Percentiles rank a stretch among this genome's conserved stretches.
These are phyloP conservation scores for Fratercula arctica DNA, from an alignment of 2,797 vertebrate genomes.

Conservation along the genomic window DNA sequence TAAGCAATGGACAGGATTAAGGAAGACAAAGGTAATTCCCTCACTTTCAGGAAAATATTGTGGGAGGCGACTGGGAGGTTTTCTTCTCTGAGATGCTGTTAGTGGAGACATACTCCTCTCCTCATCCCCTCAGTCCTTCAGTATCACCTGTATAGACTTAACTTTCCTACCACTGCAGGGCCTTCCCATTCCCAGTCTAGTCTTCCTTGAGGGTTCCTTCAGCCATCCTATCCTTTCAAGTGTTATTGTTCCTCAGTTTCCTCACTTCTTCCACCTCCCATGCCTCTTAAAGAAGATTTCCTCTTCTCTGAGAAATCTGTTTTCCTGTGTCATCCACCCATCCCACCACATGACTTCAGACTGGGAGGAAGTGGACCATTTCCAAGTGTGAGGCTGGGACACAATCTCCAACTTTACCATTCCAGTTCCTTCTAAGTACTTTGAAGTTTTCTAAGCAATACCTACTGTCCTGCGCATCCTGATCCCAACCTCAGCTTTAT, in stretches of 20 bases:
- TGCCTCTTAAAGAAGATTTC: neutral
- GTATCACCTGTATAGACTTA: neutral
- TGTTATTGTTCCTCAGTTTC: neutral
- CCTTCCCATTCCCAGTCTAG: neutral
- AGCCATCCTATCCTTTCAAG: neutral
- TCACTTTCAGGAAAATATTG: neutral
- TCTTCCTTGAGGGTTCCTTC: neutral
- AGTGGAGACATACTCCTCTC: neutral
- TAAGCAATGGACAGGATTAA: neutral
- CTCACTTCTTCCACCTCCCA: neutral
- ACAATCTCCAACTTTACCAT: accelerated
- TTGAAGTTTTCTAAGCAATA: neutral
- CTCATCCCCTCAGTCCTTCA: neutral
- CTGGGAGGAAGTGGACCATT: neutral
- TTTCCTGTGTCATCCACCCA: neutral
- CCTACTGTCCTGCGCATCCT: neutral
- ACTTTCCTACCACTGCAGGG: neutral
- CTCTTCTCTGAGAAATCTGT: neutral
- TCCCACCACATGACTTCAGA: neutral
- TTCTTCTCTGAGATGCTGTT: neutral
- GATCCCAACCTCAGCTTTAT: neutral
- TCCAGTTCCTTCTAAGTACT: neutral
- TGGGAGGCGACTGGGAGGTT: neutral
- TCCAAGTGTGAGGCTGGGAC: neutral
- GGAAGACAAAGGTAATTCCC: neutral